These are phyloP conservation scores for Patiria miniata DNA, from an alignment of 35 echinoderm and acorn worm genomes.

Conservation along the genomic window DNA sequence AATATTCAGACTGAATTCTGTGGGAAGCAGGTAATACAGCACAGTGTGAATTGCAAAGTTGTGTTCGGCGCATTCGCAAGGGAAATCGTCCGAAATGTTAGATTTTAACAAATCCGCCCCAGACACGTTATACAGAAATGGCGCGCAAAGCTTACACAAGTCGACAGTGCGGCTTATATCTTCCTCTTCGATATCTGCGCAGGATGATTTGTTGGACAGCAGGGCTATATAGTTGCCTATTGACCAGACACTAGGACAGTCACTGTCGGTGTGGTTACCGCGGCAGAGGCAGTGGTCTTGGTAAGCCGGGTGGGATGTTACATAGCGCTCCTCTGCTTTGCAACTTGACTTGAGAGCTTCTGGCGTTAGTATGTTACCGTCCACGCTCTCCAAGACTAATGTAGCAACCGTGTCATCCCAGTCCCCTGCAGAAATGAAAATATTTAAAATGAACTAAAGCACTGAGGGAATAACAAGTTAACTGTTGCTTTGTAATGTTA, in stretches of 20 bases:
- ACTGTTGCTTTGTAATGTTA: too few relatives aligned
- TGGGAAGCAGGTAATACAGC: conserved; percentile 60
- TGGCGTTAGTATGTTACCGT: conserved; percentile 37
- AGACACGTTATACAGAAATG: conserved; percentile 24
- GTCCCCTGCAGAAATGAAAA: neutral
- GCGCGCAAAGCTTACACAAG: conserved; percentile 50
- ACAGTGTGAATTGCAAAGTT: conserved; percentile 53
- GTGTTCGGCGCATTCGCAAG: conserved; percentile 36
- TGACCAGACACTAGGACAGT: conserved; percentile 73
- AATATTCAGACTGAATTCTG: conserved; percentile 33
- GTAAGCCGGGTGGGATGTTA: conserved; percentile 46
- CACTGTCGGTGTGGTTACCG: neutral
- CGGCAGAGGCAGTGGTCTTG: neutral
- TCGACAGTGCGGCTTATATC: conserved; percentile 45
- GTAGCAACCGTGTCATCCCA: neutral
- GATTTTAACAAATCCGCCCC: neutral
- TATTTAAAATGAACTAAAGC: too few relatives aligned
- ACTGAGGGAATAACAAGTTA: too few relatives aligned
- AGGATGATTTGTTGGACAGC: conserved; percentile 64
- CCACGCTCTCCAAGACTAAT: conserved; percentile 52
- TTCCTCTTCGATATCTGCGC: conserved; percentile 46
- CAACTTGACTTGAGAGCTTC: conserved; percentile 71
- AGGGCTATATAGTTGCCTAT: conserved; percentile 75
- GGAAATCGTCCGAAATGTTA: conserved; percentile 20
- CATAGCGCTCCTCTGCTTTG: conserved; percentile 20